Evolutionary conservation across 1,140 invertebrate species (phyloP).

Genomic region (Tetramorium parvispinum): DNA sequence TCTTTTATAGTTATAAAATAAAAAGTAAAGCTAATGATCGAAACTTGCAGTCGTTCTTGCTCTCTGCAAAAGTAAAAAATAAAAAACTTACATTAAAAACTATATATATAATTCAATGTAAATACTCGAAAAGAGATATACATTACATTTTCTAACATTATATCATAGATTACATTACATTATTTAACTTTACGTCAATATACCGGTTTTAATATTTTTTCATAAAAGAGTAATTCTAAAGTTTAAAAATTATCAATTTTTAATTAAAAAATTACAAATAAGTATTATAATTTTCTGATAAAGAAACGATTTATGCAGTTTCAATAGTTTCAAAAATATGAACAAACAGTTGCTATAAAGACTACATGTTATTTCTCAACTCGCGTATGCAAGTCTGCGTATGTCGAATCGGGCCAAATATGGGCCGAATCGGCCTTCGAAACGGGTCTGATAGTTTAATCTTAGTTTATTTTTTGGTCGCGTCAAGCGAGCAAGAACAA

Average conservation of each 20-base stretch:
- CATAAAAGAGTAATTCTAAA: neutral
- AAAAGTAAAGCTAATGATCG: neutral
- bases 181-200: too few species aligned
- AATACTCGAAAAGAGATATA: neutral
- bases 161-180: neutral
- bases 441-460: constrained; percentile 52
- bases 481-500: constrained; percentile 45
- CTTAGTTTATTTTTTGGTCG: constrained; percentile 50
- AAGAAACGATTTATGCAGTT: neutral
- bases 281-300: neutral
- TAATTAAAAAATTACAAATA: neutral
- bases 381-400: neutral
- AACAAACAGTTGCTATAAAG: neutral
- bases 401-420: constrained; percentile 64
- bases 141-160: neutral
- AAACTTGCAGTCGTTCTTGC: neutral
- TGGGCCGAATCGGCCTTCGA: constrained; percentile 40
- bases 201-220: neutral
- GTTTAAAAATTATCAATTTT: neutral
- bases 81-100: neutral
- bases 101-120: neutral
- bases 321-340: neutral
- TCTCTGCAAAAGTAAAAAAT: too few species aligned
- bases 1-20: neutral
- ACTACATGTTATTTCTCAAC: constrained; percentile 9